Evolutionary conservation across 2,888 invertebrate genomes (phyloP).

Genomic region (Brenthis hecate): DNA sequence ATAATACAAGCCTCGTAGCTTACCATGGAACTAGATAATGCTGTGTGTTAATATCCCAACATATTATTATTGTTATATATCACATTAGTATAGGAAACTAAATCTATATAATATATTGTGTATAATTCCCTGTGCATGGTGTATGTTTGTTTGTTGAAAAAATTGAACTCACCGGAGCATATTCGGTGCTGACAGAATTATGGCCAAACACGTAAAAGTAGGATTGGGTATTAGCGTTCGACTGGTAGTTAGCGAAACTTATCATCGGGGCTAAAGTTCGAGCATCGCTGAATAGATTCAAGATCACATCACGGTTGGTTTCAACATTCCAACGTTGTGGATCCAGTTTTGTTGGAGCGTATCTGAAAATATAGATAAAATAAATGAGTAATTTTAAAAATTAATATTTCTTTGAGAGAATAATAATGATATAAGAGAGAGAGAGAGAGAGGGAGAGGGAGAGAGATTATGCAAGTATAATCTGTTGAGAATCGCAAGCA

Average conservation of each 20-base stretch:
- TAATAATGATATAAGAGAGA: too few species aligned
- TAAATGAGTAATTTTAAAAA: background rate
- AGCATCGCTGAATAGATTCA: conserved; percentile 95
- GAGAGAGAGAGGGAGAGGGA: too few species aligned
- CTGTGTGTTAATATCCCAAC: too few species aligned
- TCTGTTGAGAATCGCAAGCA: too few species aligned
- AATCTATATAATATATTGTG: too few species aligned
- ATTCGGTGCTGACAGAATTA: conserved; percentile 89
- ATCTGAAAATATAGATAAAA: conserved; percentile 63
- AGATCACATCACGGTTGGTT: conserved; percentile 88
- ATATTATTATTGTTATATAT: too few species aligned
- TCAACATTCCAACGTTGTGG: conserved; percentile 81
- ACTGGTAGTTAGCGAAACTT: conserved; percentile 88
- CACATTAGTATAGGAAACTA: too few species aligned
- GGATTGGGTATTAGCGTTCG: conserved; percentile 87
- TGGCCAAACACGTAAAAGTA: conserved; percentile 95
- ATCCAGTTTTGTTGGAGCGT: conserved; percentile 81
- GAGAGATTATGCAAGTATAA: too few species aligned
- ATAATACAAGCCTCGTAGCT: too few species aligned
- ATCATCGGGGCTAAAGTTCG: conserved; percentile 91
- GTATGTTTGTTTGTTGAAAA: background rate
- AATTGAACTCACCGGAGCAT: conserved; percentile 85
- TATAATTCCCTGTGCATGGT: too few species aligned
- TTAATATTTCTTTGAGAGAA: background rate
- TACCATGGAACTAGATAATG: too few species aligned